phyloP scores from a whole-genome alignment of 2,113 vertebrate genomes.

The Castor canadensis region DNA sequence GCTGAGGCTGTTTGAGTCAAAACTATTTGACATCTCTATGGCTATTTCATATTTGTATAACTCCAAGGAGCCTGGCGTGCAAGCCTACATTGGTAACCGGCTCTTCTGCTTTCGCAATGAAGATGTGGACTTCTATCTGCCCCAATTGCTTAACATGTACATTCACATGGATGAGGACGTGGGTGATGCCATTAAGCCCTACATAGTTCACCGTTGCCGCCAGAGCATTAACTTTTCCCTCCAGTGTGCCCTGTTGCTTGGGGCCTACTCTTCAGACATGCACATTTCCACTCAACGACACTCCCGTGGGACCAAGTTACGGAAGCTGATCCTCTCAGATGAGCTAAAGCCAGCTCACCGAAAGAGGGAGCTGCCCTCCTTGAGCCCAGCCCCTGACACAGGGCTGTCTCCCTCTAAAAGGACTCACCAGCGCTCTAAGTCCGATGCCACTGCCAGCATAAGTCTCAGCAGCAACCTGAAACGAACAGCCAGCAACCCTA shows the following conservation, averaged over 20 bases:
- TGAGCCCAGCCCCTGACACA: constrained; percentile 81
- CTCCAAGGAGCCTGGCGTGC: constrained; percentile 96
- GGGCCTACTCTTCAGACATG: constrained; percentile 97
- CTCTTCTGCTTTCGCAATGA: constrained; percentile 95
- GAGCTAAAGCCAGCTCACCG: constrained; percentile 92
- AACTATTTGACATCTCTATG: constrained; percentile 98
- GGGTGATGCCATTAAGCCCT: constrained; percentile 97
- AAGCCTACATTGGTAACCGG: constrained; percentile 97
- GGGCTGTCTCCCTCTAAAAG: constrained; percentile 94
- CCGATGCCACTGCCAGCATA: constrained; percentile 94
- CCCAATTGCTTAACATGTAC: constrained; percentile 98
- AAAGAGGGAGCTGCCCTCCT: constrained; percentile 84
- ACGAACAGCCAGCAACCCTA: constrained; percentile 97
- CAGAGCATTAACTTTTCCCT: constrained; percentile 97
- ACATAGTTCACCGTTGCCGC: constrained; percentile 97
- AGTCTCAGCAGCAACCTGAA: constrained; percentile 96
- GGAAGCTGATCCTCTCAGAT: constrained; percentile 95
- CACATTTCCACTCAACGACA: constrained; percentile 98
- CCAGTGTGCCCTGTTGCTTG: constrained; percentile 94
- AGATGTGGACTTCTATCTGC: constrained; percentile 96
- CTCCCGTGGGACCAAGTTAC: constrained; percentile 94
- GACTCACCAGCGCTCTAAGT: constrained; percentile 98
- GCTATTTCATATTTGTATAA: constrained; percentile 98
- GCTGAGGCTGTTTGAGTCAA: constrained; percentile 95
- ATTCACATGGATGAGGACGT: constrained; percentile 98